Conservation (phyloP, 2,888 invertebrate genomes). For the Uropetala carovei region DNA sequence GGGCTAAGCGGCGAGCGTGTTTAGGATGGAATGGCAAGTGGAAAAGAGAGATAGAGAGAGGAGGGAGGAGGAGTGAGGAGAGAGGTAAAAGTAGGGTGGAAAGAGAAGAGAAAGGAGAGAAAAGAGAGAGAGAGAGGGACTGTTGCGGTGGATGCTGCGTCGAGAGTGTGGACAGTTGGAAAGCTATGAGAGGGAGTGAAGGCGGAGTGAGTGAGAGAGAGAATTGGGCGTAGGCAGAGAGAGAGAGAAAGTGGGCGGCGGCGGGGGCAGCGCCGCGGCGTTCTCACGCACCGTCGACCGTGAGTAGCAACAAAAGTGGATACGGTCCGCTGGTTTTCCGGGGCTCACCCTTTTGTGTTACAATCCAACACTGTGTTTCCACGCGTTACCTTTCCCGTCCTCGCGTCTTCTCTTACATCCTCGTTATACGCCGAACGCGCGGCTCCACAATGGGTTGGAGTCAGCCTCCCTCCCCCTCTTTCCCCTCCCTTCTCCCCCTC, state of each 20-base stretch:
- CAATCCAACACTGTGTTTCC: not conserved
- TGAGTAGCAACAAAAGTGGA: constrained; percentile 57
- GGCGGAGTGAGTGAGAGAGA: not conserved
- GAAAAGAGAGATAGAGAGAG: not conserved
- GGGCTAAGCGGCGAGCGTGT: constrained; percentile 15
- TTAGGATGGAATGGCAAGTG: not conserved
- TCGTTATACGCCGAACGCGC: not conserved
- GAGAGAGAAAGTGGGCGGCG: not conserved
- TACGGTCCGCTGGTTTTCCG: constrained; percentile 48
- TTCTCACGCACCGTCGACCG: constrained; percentile 53
- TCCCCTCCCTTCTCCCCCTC: not conserved
- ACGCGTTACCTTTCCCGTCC: not conserved
- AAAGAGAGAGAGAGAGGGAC: not conserved
- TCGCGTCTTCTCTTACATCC: not conserved
- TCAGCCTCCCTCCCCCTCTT: not conserved
- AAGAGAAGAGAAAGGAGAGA: not conserved
- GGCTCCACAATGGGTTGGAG: not conserved
- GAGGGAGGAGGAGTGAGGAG: not conserved
- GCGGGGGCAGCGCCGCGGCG: constrained; percentile 2
- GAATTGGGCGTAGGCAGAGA: not conserved
- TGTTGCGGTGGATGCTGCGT: not conserved
- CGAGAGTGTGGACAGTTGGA: not conserved
- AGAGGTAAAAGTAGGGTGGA: not conserved
- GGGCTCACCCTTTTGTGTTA: constrained; percentile 19
- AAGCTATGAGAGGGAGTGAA: not conserved